Conservation (phyloP, 30 jellyfish, hydroid and myxozoan genomes). For the Nemopilema nomurai region DNA sequence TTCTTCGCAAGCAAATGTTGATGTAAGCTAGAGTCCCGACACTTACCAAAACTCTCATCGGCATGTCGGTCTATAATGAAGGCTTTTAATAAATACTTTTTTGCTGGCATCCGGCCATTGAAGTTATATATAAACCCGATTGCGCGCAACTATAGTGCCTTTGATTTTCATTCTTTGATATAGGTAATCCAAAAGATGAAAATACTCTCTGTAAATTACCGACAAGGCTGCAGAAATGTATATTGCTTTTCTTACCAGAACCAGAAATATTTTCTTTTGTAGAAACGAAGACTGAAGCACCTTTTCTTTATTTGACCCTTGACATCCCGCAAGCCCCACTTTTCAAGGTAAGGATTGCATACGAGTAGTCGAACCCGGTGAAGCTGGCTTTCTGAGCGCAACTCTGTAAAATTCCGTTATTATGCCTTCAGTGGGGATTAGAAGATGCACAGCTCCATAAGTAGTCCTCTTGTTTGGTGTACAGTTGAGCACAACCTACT, state of each 20-base stretch:
- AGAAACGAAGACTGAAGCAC: conserved; percentile 74
- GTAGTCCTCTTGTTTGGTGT: too few relatives aligned
- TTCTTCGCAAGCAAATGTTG: neutral
- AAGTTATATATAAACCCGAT: neutral
- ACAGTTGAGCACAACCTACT: too few relatives aligned
- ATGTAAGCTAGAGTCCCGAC: neutral
- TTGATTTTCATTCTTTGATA: neutral
- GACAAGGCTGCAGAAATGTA: neutral
- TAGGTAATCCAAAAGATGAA: neutral
- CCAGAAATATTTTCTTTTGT: neutral
- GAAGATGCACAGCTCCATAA: too few relatives aligned
- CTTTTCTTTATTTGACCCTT: conserved; percentile 86
- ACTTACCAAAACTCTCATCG: neutral
- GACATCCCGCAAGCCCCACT: conserved; percentile 99
- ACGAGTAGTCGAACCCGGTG: too few relatives aligned
- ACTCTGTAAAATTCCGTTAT: too few relatives aligned
- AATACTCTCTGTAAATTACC: neutral
- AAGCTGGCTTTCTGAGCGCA: too few relatives aligned
- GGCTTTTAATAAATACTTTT: neutral
- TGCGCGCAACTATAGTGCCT: neutral
- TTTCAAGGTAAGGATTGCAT: conserved; percentile 71
- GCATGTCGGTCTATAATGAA: neutral
- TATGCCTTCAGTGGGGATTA: too few relatives aligned
- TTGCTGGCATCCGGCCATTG: neutral
- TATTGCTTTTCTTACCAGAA: too few relatives aligned